These are phyloP conservation scores for Synanthedon andrenaeformis DNA, from an alignment of 2,888 invertebrate species.

Conservation along the genomic window DNA sequence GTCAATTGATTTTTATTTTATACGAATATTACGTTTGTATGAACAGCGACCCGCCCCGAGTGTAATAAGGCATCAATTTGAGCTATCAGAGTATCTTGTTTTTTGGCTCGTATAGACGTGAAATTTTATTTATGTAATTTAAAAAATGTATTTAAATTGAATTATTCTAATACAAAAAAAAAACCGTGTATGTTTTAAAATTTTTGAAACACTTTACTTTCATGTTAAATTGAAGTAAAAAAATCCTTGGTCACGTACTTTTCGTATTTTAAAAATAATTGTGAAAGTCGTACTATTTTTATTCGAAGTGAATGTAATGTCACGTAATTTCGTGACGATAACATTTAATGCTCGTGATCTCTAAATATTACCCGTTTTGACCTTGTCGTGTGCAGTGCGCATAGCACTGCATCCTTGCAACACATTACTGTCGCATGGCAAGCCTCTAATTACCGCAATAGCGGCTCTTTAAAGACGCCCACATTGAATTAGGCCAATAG, in stretches of 20 bases:
- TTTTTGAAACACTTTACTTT: too few relatives aligned
- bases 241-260: background rate
- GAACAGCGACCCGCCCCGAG: too few relatives aligned
- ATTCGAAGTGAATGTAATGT: slow-evolving; percentile 4
- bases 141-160: too few relatives aligned
- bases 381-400: slow-evolving; percentile 29
- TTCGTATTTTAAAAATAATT: background rate
- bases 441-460: slow-evolving; percentile 29
- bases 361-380: slow-evolving; percentile 20
- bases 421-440: slow-evolving; percentile 23
- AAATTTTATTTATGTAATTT: background rate
- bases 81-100: background rate
- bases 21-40: too few relatives aligned
- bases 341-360: slow-evolving; percentile 22
- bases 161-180: too few relatives aligned
- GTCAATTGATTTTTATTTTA: too few relatives aligned
- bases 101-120: too few relatives aligned
- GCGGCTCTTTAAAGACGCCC: slow-evolving; percentile 33
- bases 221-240: too few relatives aligned
- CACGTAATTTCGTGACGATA: slow-evolving; percentile 25
- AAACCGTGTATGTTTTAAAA: too few relatives aligned
- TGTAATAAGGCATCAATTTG: too few relatives aligned
- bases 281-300: slow-evolving; percentile 14
- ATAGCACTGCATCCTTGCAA: slow-evolving; percentile 26
- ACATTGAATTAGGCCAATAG: slow-evolving; percentile 29